These are phyloP conservation scores for Gymnoscopelus microlampas DNA, from an alignment of 2,797 vertebrate genomes.

Conservation along the genomic window DNA sequence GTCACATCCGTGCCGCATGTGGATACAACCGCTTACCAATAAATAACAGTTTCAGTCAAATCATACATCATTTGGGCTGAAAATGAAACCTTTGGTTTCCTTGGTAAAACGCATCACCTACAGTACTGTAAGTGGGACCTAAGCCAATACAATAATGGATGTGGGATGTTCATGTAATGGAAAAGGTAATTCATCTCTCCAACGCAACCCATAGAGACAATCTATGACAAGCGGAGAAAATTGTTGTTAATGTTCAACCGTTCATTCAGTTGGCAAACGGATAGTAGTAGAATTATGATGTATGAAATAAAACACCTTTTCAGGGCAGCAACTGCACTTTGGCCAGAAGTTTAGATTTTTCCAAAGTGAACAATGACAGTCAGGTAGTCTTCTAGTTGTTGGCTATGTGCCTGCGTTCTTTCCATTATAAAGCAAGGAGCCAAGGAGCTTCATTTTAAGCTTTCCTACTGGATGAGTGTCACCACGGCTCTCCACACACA, in stretches of 20 bases:
- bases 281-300: too few species aligned
- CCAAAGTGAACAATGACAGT: not conserved
- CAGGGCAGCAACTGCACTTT: too few species aligned
- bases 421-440: not conserved
- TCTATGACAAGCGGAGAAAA: too few species aligned
- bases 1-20: constrained; percentile 23
- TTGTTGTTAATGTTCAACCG: too few species aligned
- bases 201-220: too few species aligned
- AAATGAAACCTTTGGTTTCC: not conserved
- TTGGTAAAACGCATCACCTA: not conserved
- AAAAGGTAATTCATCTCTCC: too few species aligned
- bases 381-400: not conserved
- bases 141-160: too few species aligned
- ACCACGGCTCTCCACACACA: constrained; percentile 27
- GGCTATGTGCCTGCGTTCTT: not conserved
- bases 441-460: constrained; percentile 4
- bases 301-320: too few species aligned
- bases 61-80: not conserved
- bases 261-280: too few species aligned
- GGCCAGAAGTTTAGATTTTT: too few species aligned
- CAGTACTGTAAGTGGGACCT: too few species aligned
- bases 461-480: not conserved
- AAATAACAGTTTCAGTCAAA: constrained; percentile 12
- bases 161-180: too few species aligned
- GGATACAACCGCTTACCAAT: constrained; percentile 13